Evolutionary conservation across 2,113 vertebrate genomes (phyloP), one percentile per base, ranked within the genome.

Genomic region (Panthera tigris): DNA sequence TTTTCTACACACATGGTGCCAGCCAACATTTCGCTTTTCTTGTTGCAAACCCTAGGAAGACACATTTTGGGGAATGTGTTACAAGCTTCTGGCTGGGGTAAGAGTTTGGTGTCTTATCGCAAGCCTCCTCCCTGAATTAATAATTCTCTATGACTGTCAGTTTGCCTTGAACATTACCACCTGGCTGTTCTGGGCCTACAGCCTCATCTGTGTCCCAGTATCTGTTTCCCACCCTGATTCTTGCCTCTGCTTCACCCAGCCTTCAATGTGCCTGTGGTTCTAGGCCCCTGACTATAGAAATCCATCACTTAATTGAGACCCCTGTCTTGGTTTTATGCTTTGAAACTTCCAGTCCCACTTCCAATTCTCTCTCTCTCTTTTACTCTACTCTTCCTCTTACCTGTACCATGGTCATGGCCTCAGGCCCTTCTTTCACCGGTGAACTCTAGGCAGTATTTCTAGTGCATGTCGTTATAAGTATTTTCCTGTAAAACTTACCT

Each of bases 401-500:
- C 14, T 79, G 5, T 16, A 21, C 25, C 50, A 3, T 8, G 3
- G 14, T 65, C 63, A 36, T 71, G 23, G 23, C 19, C 41, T 57
- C 45, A 76, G 5, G 13, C 11, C 10, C 7, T 19, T 78, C 71
- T 95, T 1, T 83, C 9, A 65, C 7, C 12, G 18, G 3, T 11
- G n/a, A 7, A 81, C 5, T 83, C 36, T 52, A 52, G 50, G 33
- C n/a, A 3, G 33, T 12, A 19, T 76, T 89, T 90, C 23, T 92
- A 89, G 86, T 55, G 15, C 16, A 61, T 29, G 5, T 66, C 73
- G 85, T 96, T 73, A 50, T 97, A 69, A 98, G 31, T 3, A 3
- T 88, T 98, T 98, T 76, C 93, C 94, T 66, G 63, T 21, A 57
- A 69, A 45, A 92, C 87, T 73, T 71, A 92, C 78, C 82, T 95